Evolutionary conservation across 1,140 invertebrate species (phyloP).

Genomic region (Sitodiplosis mosellana): DNA sequence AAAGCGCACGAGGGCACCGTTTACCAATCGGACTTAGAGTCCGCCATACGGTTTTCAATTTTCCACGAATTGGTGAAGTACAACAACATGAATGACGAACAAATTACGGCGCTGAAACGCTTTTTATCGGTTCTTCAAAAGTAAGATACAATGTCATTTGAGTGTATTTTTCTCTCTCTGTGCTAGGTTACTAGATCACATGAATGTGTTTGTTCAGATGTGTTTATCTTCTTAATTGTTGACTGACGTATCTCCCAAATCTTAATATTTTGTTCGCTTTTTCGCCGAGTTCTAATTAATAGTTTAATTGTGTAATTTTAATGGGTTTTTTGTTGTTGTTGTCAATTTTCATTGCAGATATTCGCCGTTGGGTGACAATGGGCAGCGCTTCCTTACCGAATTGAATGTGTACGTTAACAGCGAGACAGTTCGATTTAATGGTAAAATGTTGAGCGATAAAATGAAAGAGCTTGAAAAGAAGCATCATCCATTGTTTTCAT

Average conservation of each 20-base stretch:
- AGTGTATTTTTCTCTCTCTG: neutral
- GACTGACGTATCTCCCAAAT: neutral
- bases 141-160: neutral
- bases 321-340: too few species aligned
- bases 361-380: constrained; percentile 28
- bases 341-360: neutral
- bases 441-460: neutral
- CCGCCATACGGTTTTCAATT: constrained; percentile 57
- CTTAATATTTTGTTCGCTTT: too few species aligned
- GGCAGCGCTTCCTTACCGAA: constrained; percentile 40
- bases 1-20: constrained; percentile 20
- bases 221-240: neutral
- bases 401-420: constrained; percentile 14
- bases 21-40: constrained; percentile 74
- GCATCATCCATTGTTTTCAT: neutral
- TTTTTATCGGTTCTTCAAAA: constrained; percentile 33
- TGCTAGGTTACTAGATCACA: too few species aligned
- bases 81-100: constrained; percentile 45
- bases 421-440: neutral
- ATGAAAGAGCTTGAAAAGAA: constrained; percentile 14
- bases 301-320: neutral
- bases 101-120: constrained; percentile 50
- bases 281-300: too few species aligned
- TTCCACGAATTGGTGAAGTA: constrained; percentile 58
- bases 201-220: too few species aligned